Base-by-base conservation (phyloP, 2,797 vertebrate genomes). In the Acanthopagrus latus region DNA sequence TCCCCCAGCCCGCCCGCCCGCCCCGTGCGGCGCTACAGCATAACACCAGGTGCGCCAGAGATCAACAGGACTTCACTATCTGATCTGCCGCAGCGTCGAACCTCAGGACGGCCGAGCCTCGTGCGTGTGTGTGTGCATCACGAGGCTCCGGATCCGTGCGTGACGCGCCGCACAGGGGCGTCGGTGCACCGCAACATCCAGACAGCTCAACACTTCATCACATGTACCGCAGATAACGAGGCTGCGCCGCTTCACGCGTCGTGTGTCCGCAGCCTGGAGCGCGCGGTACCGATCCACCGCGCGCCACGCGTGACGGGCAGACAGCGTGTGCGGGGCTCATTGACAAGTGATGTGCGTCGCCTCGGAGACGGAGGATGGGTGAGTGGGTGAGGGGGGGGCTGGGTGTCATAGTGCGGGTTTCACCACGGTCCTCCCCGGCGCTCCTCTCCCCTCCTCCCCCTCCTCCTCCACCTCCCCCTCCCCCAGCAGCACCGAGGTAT, bases 331-430 rank as follows among this genome's bases (percentile, higher is more conserved):
- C 56, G 10, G 52, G 63, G 74, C 69, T 81, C 67, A 9, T 8
- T 75, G 84, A 69, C 75, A 63, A 67, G 4, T 33, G 21, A 62
- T 7, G 55, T 51, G 56, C 51, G 82, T 81, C 27, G 67, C 56
- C 57, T 46, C 27, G 50, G 78, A 78, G 71, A 74, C 72, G 62
- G 7, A 46, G 44, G 29, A 20, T 56, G 76, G 59, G 17, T 71
- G 55, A 52, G 56, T 64, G 69, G 21, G 66, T 10, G 11, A 44
- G 47, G 62, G 52, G 51, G 60, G 17, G 33, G 52, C 18, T 58
- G 84, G 83, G 84, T 87, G 64, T 76, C 80, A 85, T 86, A 91
- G 88, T 94, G 94, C 95, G 93, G 95, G 93, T 92, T 92, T 92
- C 93, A 92, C 90, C 91, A 63, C 69, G 64, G 74, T 86, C 71